Evolutionary conservation across 2,888 invertebrate species (phyloP).

Genomic region (Patella depressa): DNA sequence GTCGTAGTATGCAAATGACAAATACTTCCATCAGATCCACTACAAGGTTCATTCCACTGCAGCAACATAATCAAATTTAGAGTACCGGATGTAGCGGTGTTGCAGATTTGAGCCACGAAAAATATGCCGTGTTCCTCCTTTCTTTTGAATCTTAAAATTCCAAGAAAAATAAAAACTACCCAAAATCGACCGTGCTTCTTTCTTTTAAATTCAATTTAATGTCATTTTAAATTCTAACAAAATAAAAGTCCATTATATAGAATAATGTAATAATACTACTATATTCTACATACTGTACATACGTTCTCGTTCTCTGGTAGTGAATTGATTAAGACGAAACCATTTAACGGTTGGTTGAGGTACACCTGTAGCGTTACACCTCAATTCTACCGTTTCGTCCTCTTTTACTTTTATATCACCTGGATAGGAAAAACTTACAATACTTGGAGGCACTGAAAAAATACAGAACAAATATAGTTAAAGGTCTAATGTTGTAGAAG

Average conservation of each 20-base stretch:
- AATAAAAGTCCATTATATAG: background rate
- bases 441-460: conserved; percentile 89
- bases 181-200: too few species aligned
- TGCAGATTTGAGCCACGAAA: too few species aligned
- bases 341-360: conserved; percentile 92
- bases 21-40: too few species aligned
- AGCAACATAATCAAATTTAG: too few species aligned
- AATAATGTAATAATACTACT: background rate
- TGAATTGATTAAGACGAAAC: conserved; percentile 73
- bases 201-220: background rate
- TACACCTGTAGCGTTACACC: conserved; percentile 82
- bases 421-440: conserved; percentile 86
- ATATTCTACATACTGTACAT: background rate
- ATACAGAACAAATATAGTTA: too few species aligned
- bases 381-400: conserved; percentile 92
- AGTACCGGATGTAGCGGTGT: too few species aligned
- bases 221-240: background rate
- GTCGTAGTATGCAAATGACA: too few species aligned
- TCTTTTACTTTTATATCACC: conserved; percentile 89
- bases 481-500: too few species aligned
- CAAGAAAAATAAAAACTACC: too few species aligned
- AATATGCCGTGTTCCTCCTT: too few species aligned
- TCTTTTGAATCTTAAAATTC: too few species aligned
- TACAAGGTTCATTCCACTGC: too few species aligned
- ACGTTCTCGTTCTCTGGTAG: conserved; percentile 33